These are phyloP conservation scores for Asobara japonica DNA, from an alignment of 1,140 invertebrate genomes.

Conservation along the genomic window DNA sequence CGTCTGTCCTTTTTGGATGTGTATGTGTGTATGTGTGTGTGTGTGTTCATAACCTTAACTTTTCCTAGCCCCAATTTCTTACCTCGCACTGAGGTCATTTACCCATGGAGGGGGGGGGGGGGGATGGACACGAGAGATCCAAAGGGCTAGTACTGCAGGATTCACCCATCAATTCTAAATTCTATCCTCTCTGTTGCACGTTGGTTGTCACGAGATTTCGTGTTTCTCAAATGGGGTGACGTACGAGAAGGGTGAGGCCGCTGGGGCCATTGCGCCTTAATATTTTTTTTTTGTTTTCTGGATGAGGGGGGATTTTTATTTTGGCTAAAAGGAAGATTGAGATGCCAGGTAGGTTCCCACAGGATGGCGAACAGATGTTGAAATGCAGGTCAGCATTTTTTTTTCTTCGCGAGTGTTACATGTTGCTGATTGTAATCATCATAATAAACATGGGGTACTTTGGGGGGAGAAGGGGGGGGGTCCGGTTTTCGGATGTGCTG, in stretches of 20 bases:
- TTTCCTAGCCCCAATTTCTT: no score
- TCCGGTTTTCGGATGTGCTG: no score
- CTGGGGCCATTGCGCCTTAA: not conserved
- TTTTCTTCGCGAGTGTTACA: not conserved
- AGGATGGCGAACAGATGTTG: not conserved
- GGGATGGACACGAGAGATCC: not conserved
- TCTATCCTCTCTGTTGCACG: no score
- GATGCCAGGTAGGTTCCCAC: slow-evolving; percentile 1
- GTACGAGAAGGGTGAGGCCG: not conserved
- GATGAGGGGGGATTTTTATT: not conserved
- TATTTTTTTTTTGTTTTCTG: not conserved
- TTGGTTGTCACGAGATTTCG: not conserved
- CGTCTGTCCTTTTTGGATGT: no score
- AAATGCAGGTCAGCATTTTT: slow-evolving; percentile 8
- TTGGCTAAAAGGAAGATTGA: not conserved
- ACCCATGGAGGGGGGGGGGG: slow-evolving; percentile 2
- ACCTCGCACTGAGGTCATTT: slow-evolving; percentile 13
- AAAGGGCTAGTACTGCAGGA: no score
- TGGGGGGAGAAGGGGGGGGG: no score
- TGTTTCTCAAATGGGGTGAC: not conserved
- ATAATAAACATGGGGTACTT: no score
- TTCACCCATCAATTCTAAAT: no score
- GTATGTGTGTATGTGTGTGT: no score
- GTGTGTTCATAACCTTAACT: no score
- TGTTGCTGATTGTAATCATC: not conserved